Percentiles rank a stretch among this genome's conserved stretches.
These are phyloP conservation scores for Hycleus cichorii DNA, from an alignment of 1,140 invertebrate species.

Conservation along the genomic window DNA sequence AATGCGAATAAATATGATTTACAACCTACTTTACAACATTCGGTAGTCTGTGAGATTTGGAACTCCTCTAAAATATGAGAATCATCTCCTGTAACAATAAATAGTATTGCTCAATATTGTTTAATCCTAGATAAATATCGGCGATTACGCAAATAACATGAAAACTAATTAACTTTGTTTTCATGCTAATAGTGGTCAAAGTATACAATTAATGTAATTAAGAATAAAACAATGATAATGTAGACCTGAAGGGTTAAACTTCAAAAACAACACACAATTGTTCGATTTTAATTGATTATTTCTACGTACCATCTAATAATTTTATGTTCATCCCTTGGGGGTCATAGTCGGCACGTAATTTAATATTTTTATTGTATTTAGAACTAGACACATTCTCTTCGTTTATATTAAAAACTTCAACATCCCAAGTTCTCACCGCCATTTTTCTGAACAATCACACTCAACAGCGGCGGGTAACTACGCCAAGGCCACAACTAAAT, in stretches of 20 bases:
- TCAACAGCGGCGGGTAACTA: background rate
- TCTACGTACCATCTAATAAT: constrained; percentile 50
- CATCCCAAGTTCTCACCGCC: constrained; percentile 62
- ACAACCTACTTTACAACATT: constrained; percentile 58
- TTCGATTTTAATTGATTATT: constrained; percentile 10
- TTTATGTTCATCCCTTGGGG: constrained; percentile 66
- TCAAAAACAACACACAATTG: constrained; percentile 10
- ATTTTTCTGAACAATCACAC: constrained; percentile 45
- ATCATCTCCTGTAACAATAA: constrained; percentile 7
- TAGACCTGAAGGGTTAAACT: background rate
- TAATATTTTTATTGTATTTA: constrained; percentile 62
- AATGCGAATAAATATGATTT: constrained; percentile 62
- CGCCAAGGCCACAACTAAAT: too few species aligned
- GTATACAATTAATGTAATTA: background rate
- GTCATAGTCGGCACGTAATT: constrained; percentile 64
- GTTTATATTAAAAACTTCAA: constrained; percentile 59
- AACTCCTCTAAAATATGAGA: constrained; percentile 51
- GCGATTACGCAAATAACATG: background rate
- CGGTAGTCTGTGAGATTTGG: constrained; percentile 57
- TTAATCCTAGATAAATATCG: background rate
- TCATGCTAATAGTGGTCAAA: background rate
- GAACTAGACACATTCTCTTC: constrained; percentile 53
- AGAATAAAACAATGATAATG: background rate
- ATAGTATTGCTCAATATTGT: constrained; percentile 2
- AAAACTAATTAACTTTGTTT: background rate